phyloP scores from a whole-genome alignment of 2,888 invertebrate genomes.

The Nowickia ferox region DNA sequence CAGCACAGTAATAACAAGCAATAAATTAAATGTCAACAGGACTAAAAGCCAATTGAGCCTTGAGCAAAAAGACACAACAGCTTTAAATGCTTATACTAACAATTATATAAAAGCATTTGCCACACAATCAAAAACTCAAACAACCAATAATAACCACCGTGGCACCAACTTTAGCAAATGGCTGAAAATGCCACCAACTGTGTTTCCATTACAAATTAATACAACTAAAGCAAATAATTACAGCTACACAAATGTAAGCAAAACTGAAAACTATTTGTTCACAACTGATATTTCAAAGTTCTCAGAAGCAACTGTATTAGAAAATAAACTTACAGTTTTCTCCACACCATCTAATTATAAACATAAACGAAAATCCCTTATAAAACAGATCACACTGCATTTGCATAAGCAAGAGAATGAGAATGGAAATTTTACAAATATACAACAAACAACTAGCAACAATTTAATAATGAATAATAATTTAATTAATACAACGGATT shows the following conservation, averaged over 20 bases:
- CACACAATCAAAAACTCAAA: not conserved
- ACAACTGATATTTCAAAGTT: slow-evolving; percentile 1
- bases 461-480: slow-evolving; percentile 37
- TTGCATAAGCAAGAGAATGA: no score
- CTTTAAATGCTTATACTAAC: slow-evolving; percentile 25
- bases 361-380: not conserved
- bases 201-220: not conserved
- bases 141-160: not conserved
- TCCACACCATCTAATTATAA: not conserved
- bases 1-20: not conserved
- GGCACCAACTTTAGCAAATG: not conserved
- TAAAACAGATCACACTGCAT: not conserved
- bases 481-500: slow-evolving; percentile 48
- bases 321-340: not conserved
- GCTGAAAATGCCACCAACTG: not conserved
- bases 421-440: not conserved
- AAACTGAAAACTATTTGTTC: not conserved
- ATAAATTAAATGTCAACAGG: slow-evolving; percentile 41
- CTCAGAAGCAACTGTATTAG: not conserved
- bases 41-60: slow-evolving; percentile 13
- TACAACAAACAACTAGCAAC: not conserved
- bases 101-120: slow-evolving; percentile 7
- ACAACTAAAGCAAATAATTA: not conserved
- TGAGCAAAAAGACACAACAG: slow-evolving; percentile 38
- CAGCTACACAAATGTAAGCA: not conserved